These are phyloP conservation scores for Trachelipus rathkii DNA, from an alignment of 1,140 invertebrate genomes.

Conservation along the genomic window DNA sequence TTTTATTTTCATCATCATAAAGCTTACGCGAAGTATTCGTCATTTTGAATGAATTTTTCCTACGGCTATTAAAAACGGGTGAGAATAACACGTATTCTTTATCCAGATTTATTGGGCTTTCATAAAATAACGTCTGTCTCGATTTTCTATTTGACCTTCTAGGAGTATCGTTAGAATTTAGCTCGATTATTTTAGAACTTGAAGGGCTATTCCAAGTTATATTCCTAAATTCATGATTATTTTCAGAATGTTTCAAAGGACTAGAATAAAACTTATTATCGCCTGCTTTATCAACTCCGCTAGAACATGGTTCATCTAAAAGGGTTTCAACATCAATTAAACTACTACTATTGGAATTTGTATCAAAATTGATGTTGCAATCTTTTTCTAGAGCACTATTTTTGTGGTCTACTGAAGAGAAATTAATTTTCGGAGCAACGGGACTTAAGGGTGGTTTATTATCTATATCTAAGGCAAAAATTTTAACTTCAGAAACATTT, in stretches of 20 bases:
- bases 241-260: background rate
- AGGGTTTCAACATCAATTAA: background rate
- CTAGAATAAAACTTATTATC: background rate
- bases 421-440: background rate
- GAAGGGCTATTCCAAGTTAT: background rate
- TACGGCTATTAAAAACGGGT: background rate
- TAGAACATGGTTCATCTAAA: background rate
- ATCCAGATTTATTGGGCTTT: background rate
- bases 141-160: background rate
- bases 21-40: too few species aligned
- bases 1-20: too few species aligned
- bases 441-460: background rate
- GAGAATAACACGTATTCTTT: background rate
- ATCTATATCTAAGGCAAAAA: too few species aligned
- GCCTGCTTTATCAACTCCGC: background rate
- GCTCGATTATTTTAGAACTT: background rate
- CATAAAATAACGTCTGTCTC: background rate
- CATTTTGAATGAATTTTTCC: too few species aligned
- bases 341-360: background rate
- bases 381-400: background rate
- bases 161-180: background rate
- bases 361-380: background rate
- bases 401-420: background rate
- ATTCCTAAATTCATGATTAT: background rate
- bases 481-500: too few species aligned